These are phyloP conservation scores for Chrysopilus asiliformis DNA, from an alignment of 2,888 invertebrate species.

Conservation along the genomic window DNA sequence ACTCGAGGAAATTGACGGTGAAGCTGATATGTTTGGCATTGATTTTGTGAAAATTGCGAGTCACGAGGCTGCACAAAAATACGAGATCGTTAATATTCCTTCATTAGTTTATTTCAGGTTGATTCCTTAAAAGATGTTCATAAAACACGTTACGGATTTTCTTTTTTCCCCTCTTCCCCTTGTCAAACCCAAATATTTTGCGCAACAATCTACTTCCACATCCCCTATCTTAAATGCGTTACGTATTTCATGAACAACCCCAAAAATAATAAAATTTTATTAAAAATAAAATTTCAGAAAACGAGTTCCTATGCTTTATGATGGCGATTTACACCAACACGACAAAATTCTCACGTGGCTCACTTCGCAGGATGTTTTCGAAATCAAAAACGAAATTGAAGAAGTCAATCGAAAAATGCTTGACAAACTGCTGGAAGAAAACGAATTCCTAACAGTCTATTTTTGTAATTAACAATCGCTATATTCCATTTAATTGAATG, in stretches of 20 bases:
- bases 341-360: slow-evolving; percentile 78
- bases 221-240: too few species aligned
- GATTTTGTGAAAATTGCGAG: slow-evolving; percentile 88
- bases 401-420: slow-evolving; percentile 95
- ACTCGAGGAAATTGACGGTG: slow-evolving; percentile 87
- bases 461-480: slow-evolving; percentile 58
- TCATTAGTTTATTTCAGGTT: slow-evolving; percentile 77
- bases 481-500: slow-evolving; percentile 1
- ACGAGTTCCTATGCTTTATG: slow-evolving; percentile 72
- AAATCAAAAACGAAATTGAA: slow-evolving; percentile 92
- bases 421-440: slow-evolving; percentile 86
- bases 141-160: too few species aligned
- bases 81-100: slow-evolving; percentile 71
- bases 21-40: slow-evolving; percentile 85
- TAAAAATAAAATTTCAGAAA: too few species aligned
- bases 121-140: too few species aligned
- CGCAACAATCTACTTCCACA: too few species aligned
- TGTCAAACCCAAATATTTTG: neutral
- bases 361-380: slow-evolving; percentile 88
- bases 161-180: too few species aligned
- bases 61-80: slow-evolving; percentile 65
- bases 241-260: too few species aligned
- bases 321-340: slow-evolving; percentile 78
- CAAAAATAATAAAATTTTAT: too few species aligned
- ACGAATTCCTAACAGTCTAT: slow-evolving; percentile 88